Base-by-base conservation (phyloP, 1,140 invertebrate genomes). In the Lepidotrigona ventralis region DNA sequence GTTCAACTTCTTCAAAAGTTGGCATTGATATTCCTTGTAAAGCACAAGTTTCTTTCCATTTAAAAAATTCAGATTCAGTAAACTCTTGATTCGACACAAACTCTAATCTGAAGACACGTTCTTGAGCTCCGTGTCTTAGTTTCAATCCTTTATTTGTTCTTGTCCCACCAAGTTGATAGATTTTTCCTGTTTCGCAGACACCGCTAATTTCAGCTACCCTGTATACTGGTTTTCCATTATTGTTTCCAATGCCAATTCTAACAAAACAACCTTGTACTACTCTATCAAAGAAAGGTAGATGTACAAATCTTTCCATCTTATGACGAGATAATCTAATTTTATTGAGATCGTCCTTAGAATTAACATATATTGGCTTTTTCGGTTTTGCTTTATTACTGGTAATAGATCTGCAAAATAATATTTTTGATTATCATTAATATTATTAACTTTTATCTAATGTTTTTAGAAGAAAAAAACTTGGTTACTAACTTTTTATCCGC, bases 11-110 rank as follows among this genome's bases (percentile, higher is more conserved):
- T 46, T 98, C 97, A 58, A 97, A 95, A 0, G 97, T 97, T 4
- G 99, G 99, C 81, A 99, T 95, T 0, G 96, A 95, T 63, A 98
- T 96, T 53, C 96, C 96, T 66, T 97, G 96, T 2, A 96, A 93
- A 54, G 95, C 95, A 92, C 98, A 98, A 0, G 97, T 96, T 88
- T 98, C 97, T 89, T 97, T 96, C 99, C 99, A 99, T 92, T 99
- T 98, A 60, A 96, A 95, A 92, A 98, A 99, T 94, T 99, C 99
- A 6, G 95, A 96, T 33, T 99, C 98, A 0, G 97, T 97, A 91
- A 99, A 99, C 90, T 98, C 97, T 91, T 98, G 97, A 95, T 99
- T 99, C 9, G 98, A 99, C n/a, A 99, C 97, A 93, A 99, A 99
- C 93, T 99, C 98, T 75, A 99, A 94, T 54, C 99, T 94, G 92